Percentiles rank a stretch among this genome's conserved stretches.
Evolutionary conservation across 2,113 vertebrate species (phyloP).

Genomic region (Octodon degus): DNA sequence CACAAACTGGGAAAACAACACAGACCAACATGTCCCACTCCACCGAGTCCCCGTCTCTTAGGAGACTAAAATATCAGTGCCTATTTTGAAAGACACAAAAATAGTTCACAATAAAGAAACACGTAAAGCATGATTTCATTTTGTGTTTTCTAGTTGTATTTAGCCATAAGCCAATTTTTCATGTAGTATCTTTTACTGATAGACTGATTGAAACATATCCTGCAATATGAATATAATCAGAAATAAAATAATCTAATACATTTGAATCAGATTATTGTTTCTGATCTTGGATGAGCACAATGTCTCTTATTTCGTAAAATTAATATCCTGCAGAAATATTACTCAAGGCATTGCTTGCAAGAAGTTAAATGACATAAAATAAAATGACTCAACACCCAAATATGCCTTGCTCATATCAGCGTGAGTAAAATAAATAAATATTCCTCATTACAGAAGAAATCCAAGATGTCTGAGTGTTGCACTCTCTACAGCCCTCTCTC

Average conservation of each 20-base stretch:
- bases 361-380: slow-evolving; percentile 54
- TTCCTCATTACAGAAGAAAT: neutral
- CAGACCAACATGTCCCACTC: neutral
- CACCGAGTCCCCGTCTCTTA: neutral
- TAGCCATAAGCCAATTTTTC: neutral
- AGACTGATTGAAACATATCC: slow-evolving; percentile 39
- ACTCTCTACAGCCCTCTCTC: neutral
- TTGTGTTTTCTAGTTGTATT: neutral
- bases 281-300: slow-evolving; percentile 9
- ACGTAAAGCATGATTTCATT: neutral
- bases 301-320: slow-evolving; percentile 38
- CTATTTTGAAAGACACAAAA: neutral
- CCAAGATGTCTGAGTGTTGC: neutral
- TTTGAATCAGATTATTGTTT: slow-evolving; percentile 33
- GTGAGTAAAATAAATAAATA: slow-evolving; percentile 34
- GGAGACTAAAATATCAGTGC: neutral
- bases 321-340: slow-evolving; percentile 55
- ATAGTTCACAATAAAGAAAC: neutral
- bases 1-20: slow-evolving; percentile 1
- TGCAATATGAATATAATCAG: slow-evolving; percentile 38
- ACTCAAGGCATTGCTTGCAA: neutral
- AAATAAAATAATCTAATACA: slow-evolving; percentile 53
- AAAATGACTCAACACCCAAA: slow-evolving; percentile 43
- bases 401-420: neutral
- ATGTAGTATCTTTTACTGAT: neutral